phyloP scores from a whole-genome alignment of 2,113 vertebrate genomes.

The Hipposideros armiger region DNA sequence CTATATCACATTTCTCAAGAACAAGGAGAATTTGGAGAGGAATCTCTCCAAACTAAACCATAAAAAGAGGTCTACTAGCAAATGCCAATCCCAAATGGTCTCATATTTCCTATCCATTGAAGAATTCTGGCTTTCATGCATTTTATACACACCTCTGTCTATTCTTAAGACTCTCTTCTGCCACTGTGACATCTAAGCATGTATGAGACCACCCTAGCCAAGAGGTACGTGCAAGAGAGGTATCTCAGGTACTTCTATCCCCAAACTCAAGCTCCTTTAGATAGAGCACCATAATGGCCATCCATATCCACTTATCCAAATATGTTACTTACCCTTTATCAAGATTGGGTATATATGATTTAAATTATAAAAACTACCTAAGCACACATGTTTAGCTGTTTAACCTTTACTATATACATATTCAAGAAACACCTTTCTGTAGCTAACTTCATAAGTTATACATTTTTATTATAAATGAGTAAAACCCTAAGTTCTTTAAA shows the following conservation, averaged over 20 bases:
- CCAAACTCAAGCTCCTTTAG: background rate
- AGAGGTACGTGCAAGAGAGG: background rate
- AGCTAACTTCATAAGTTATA: background rate
- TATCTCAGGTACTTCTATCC: background rate
- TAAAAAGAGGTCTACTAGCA: background rate
- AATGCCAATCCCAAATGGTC: background rate
- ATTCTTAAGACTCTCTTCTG: background rate
- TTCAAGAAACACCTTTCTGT: background rate
- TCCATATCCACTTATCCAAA: background rate
- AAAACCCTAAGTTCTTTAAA: background rate
- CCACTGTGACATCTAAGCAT: background rate
- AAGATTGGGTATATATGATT: background rate
- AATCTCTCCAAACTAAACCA: background rate
- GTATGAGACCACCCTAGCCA: background rate
- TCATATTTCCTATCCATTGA: background rate
- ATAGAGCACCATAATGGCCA: background rate
- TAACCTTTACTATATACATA: background rate
- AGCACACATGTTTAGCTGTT: conserved; percentile 6
- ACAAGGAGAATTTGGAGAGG: background rate
- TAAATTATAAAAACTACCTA: background rate
- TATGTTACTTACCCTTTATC: background rate
- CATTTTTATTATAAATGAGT: background rate
- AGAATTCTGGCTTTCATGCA: background rate
- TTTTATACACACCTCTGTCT: background rate
- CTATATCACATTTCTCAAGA: background rate